Evolutionary conservation across 2,888 invertebrate species (phyloP), one percentile per base, ranked within the genome.

Genomic region (Parnassius smintheus): DNA sequence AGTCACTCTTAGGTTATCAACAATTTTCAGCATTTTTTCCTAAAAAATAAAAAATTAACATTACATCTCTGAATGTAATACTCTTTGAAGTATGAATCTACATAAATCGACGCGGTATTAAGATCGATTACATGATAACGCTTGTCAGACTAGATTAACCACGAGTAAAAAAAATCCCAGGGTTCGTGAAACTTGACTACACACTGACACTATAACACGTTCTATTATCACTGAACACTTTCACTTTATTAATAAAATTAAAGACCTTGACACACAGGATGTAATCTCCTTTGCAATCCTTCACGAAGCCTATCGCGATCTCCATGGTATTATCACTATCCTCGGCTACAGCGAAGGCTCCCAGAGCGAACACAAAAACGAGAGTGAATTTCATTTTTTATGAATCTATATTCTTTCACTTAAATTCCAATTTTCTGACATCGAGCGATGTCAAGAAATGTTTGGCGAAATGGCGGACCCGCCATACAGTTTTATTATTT

Each of bases 231-330:
- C 78, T 74, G 62, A 70, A 66, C 91, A 89, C 89, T 91, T 88
- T 89, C 90, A 88, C 89, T 84, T 74, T 74, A 76, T 71, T 75
- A 78, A 75, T 74, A 72, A 74, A 74, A 78, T 76, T 84, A 88
- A 90, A 91, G 76, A 96, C 96, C 94, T 96, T 96, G 75, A 96
- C 92, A 91, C 96, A 96, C 74, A 94, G 80, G 68, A 93, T 88
- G 83, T 95, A 92, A 73, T 95, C 94, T 75, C 93, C 94, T 72
- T 93, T 91, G 84, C 96, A 96, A 76, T 94, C 94, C 88, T 95
- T 93, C 67, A 96, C 90, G 82, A 95, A 94, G 78, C 92, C 93
- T 65, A 95, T 88, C 10, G 95, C 95, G 51, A 93, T 93, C 70
- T 93, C 93, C 78, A 95, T 82, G 52, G 90, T 88, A 49, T 92